These are phyloP conservation scores for Tetramorium alpestre DNA, from an alignment of 1,140 invertebrate genomes.

Conservation along the genomic window DNA sequence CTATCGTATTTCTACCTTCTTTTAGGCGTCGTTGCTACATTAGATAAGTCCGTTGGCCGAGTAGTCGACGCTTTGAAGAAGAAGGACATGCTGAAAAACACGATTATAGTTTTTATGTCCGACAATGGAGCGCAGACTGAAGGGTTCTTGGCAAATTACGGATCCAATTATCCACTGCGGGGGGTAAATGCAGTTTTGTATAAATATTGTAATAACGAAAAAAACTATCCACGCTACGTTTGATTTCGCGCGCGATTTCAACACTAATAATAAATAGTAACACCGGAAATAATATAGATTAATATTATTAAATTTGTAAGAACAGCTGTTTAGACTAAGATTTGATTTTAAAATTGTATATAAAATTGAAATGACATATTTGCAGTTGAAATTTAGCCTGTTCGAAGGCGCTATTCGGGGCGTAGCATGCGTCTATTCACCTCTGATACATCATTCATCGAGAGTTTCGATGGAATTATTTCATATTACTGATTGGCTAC, in stretches of 20 bases:
- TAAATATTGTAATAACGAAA: neutral
- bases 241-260: neutral
- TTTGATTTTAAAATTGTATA: neutral
- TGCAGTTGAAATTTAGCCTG: slow-evolving; percentile 82
- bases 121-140: slow-evolving; percentile 90
- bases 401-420: slow-evolving; percentile 90
- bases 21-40: slow-evolving; percentile 87
- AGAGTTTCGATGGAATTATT: slow-evolving; percentile 88
- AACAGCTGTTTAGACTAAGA: neutral
- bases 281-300: neutral
- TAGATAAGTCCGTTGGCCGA: slow-evolving; percentile 89
- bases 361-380: slow-evolving; percentile 1
- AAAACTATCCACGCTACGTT: neutral
- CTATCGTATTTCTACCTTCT: neutral
- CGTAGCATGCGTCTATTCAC: slow-evolving; percentile 87
- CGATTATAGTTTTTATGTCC: slow-evolving; percentile 90
- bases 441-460: slow-evolving; percentile 83
- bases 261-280: neutral
- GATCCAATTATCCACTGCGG: slow-evolving; percentile 90
- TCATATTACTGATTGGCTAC: slow-evolving; percentile 92
- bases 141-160: slow-evolving; percentile 87
- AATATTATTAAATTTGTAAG: neutral
- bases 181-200: slow-evolving; percentile 84
- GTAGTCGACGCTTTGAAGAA: slow-evolving; percentile 86
- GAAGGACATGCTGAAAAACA: slow-evolving; percentile 87